A percentile compares a stretch with the other conserved stretches of the same genome.
phyloP scores from a whole-genome alignment of 2,888 invertebrate genomes.

The Fabriciana adippe region DNA sequence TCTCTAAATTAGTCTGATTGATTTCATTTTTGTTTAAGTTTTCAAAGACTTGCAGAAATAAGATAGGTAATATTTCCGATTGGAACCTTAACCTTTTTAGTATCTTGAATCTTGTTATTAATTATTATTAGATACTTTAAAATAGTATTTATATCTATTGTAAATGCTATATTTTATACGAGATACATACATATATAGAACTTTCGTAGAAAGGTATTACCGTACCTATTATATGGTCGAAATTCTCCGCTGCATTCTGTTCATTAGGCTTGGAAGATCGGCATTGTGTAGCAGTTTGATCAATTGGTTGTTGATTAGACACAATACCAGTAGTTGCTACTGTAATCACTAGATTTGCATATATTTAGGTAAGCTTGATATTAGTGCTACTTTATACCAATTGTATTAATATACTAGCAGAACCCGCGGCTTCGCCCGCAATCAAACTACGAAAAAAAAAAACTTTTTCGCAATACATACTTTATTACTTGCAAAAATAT shows the following conservation, averaged over 20 bases:
- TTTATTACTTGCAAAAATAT: too few relatives aligned
- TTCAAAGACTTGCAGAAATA: too few relatives aligned
- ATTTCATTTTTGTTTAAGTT: too few relatives aligned
- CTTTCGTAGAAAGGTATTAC: too few relatives aligned
- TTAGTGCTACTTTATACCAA: not conserved
- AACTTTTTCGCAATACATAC: too few relatives aligned
- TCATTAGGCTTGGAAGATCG: conserved; percentile 20
- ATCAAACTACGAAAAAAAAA: too few relatives aligned
- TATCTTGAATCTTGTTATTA: too few relatives aligned
- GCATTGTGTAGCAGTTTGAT: conserved; percentile 15
- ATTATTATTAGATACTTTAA: too few relatives aligned
- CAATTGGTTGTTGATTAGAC: conserved; percentile 20
- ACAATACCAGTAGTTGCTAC: conserved; percentile 8
- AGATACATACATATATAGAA: conserved; percentile 6
- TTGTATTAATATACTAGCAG: not conserved
- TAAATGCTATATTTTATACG: conserved; percentile 57
- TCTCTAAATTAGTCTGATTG: too few relatives aligned
- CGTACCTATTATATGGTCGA: conserved; percentile 14
- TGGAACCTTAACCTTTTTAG: too few relatives aligned
- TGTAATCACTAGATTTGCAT: conserved; percentile 4
- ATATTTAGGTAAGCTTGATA: conserved; percentile 3
- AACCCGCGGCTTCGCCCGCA: too few relatives aligned
- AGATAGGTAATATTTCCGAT: too few relatives aligned
- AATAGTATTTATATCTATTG: conserved; percentile 36
- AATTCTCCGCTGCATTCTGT: conserved; percentile 24